These are phyloP conservation scores for Hydrotaea cyrtoneurina DNA, from an alignment of 2,888 invertebrate species.

Conservation along the genomic window DNA sequence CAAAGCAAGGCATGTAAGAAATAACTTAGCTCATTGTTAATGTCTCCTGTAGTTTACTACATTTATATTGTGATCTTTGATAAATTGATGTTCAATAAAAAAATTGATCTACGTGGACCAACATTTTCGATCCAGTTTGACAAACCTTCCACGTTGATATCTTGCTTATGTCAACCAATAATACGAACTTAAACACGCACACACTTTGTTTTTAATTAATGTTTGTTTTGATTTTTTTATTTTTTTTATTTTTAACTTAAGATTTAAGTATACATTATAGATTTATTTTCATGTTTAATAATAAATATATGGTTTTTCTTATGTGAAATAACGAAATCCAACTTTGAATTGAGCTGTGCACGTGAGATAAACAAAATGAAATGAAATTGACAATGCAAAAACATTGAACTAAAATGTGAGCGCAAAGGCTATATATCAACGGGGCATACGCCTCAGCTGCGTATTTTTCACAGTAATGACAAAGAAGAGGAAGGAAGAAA, in stretches of 20 bases:
- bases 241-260: constrained; percentile 60
- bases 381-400: constrained; percentile 31
- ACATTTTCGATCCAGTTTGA: too few species aligned
- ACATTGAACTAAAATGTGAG: not conserved
- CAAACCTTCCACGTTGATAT: too few species aligned
- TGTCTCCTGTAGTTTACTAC: too few species aligned
- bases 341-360: not conserved
- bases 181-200: not conserved
- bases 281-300: constrained; percentile 52
- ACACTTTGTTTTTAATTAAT: not conserved
- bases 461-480: constrained; percentile 9
- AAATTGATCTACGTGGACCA: too few species aligned
- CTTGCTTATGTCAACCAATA: not conserved
- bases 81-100: too few species aligned
- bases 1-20: too few species aligned
- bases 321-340: constrained; percentile 10
- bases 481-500: not conserved
- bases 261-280: constrained; percentile 60
- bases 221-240: constrained; percentile 40
- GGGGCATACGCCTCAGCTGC: constrained; percentile 45
- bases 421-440: constrained; percentile 11
- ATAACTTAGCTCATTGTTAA: too few species aligned
- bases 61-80: too few species aligned
- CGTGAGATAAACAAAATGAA: constrained; percentile 12
- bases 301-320: constrained; percentile 50